Base-by-base conservation (phyloP, 2,113 vertebrate genomes). In the Polypterus senegalus region DNA sequence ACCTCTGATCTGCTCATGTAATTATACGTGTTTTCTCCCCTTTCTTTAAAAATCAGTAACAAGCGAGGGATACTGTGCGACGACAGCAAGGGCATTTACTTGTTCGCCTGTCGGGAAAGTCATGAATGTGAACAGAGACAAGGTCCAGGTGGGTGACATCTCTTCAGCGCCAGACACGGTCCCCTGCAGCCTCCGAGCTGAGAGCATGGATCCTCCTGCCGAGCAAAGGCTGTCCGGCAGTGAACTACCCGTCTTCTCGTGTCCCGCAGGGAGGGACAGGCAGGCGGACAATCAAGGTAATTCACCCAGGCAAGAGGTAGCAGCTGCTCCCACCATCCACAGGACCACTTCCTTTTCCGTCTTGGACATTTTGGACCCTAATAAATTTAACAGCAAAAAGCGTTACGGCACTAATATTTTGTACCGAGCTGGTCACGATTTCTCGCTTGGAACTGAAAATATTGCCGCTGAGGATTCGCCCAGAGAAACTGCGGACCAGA, bases 321-420 rank as follows among this genome's bases (percentile, higher is more conserved):
- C 77, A 7, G 83, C 74, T 61, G 81, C 69, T 58, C 79, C 75
- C 3, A 60, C 61, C 11, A 76, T 79, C 59, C 86, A 93, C 76
- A 88, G 95, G 73, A 95, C 92, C 81, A 97, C 95, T 47, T 89
- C 95, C 5, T 98, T 97, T 81, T 97, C 95, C 1, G 93, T 98
- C 48, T 80, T 97, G 78, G 95, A 98, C 89, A 98, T 98, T 73
- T 78, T 98, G 85, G 92, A 93, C 73, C 91, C 91, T 57, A 93
- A 95, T 82, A 95, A 94, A 77, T 95, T 98, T 84, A 98, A 94
- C 63, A 94, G 93, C 83, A 81, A 84, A 7, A 72, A 80, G 54
- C 75, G 83, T 67, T 80, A 77, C 44, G 72, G 81, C 64, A 79
- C 71, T 6, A 53, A 49, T 46, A 63, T 71, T 63, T 63, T 73